Evolutionary conservation across 2,888 invertebrate species (phyloP).

Genomic region (Automeris io): DNA sequence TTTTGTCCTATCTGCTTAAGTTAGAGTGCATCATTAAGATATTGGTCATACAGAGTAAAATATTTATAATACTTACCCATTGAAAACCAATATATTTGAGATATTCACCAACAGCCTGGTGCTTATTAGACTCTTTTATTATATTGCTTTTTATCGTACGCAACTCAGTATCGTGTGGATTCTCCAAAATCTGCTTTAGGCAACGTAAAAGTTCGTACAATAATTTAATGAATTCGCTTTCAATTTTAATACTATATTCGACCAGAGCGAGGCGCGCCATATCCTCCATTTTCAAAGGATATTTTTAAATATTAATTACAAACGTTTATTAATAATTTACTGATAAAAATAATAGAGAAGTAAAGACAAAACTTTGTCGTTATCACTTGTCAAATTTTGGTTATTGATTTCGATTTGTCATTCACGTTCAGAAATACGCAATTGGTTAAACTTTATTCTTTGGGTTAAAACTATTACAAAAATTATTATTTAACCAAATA

Average conservation of each 20-base stretch:
- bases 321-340: neutral
- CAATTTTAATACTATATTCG: conserved; percentile 50
- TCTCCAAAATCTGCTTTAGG: conserved; percentile 51
- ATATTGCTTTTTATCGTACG: conserved; percentile 42
- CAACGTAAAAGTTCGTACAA: conserved; percentile 45
- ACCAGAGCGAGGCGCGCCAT: conserved; percentile 63
- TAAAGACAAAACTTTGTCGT: conserved; percentile 19
- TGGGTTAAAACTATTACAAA: too few relatives aligned
- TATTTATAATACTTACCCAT: conserved; percentile 38
- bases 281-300: conserved; percentile 50
- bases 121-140: conserved; percentile 33
- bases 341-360: neutral
- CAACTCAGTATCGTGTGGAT: conserved; percentile 50
- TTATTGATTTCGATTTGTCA: too few relatives aligned
- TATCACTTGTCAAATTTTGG: conserved; percentile 59
- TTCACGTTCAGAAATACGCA: conserved; percentile 29
- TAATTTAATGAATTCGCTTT: conserved; percentile 44
- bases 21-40: too few relatives aligned
- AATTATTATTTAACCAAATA: too few relatives aligned
- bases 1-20: too few relatives aligned
- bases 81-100: conserved; percentile 60
- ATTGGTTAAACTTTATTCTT: too few relatives aligned
- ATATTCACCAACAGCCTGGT: conserved; percentile 47
- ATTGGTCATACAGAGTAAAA: too few relatives aligned
- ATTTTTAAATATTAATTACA: neutral